These are phyloP conservation scores for Ditylenchus weischeri DNA, from an alignment of 2,888 invertebrate species.

Conservation along the genomic window DNA sequence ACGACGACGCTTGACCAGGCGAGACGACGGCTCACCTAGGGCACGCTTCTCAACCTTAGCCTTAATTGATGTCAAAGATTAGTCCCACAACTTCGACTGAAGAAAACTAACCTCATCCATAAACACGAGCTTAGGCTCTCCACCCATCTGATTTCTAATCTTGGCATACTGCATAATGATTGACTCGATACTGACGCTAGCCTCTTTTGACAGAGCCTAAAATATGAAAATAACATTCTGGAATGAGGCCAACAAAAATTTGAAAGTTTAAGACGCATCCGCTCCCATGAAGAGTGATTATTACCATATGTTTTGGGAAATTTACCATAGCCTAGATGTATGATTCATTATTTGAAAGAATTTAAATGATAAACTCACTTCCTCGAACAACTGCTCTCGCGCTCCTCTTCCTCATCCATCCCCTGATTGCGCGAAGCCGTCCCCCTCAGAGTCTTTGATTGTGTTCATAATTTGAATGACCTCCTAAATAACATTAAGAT, in stretches of 20 bases:
- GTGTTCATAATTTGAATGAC: conserved; percentile 13
- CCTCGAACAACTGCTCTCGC: conserved; percentile 14
- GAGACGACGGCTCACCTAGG: conserved; percentile 1
- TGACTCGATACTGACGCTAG: conserved; percentile 24
- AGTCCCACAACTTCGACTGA: too few species aligned
- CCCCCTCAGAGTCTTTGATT: conserved; percentile 18
- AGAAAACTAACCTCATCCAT: conserved; percentile 4
- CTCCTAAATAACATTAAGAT: neutral
- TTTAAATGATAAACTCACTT: neutral
- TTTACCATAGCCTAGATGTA: too few species aligned
- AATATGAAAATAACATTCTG: neutral
- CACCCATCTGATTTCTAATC: conserved; percentile 10
- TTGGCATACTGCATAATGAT: conserved; percentile 26
- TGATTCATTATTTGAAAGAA: too few species aligned
- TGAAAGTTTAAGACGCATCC: too few species aligned
- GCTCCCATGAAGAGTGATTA: too few species aligned
- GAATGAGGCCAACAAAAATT: neutral
- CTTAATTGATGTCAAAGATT: neutral
- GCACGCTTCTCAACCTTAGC: conserved; percentile 3
- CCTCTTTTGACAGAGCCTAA: conserved; percentile 31
- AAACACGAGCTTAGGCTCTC: neutral
- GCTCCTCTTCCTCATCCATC: conserved; percentile 7
- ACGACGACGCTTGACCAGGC: neutral
- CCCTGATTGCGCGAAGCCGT: neutral
- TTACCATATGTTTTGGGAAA: too few species aligned